A percentile compares a stretch with the other conserved stretches of the same genome.
Conservation (phyloP, 2,113 vertebrate species). For the Cariama cristata region DNA sequence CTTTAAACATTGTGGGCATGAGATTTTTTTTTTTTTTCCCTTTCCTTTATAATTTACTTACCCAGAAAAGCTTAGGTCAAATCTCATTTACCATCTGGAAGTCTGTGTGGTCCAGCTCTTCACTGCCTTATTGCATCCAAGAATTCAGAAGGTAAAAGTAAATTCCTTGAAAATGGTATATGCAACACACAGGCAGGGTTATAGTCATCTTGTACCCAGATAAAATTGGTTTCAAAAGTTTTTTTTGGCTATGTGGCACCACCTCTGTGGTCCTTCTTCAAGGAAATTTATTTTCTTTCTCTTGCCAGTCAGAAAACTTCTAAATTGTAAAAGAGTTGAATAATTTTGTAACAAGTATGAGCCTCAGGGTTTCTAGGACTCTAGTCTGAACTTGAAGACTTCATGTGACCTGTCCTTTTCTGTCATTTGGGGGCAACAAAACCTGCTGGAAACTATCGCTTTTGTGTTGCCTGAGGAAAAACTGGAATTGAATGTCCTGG, state of each 20-base stretch:
- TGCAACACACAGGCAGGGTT: not conserved
- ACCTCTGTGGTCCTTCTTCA: not conserved
- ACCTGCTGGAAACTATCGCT: not conserved
- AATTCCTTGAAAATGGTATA: not conserved
- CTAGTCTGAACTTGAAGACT: not conserved
- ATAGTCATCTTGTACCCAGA: not conserved
- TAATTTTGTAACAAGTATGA: not conserved
- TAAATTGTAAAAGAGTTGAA: not conserved
- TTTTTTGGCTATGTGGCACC: not conserved
- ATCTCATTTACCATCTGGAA: constrained; percentile 52
- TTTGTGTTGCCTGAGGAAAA: not conserved
- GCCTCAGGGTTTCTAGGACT: not conserved
- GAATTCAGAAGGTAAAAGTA: not conserved
- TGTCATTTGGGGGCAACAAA: not conserved
- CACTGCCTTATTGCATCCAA: not conserved
- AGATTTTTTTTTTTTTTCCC: not conserved
- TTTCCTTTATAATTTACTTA: constrained; percentile 56
- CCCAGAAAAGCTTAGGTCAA: constrained; percentile 40
- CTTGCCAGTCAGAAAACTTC: not conserved
- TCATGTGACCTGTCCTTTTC: not conserved
- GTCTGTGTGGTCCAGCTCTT: constrained; percentile 58
- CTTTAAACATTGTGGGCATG: constrained; percentile 1
- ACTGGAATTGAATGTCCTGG: not conserved
- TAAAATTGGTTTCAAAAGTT: not conserved
- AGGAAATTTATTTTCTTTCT: not conserved